These are phyloP conservation scores for Minunthozetes semirufus DNA, from an alignment of 2,888 invertebrate species.

Conservation along the genomic window DNA sequence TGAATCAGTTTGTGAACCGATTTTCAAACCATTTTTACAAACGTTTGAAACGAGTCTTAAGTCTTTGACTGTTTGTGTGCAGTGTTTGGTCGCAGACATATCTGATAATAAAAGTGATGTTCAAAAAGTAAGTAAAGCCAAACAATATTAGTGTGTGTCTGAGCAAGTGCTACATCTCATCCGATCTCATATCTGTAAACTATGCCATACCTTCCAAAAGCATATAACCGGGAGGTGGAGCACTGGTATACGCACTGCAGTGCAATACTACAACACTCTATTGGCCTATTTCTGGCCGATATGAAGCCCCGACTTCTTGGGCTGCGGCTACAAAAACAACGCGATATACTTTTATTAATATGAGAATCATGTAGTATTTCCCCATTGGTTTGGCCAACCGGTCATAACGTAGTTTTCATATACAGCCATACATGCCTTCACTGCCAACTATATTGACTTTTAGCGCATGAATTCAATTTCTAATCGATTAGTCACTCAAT, in stretches of 20 bases:
- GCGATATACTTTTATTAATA: conserved; percentile 12
- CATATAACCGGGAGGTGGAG: conserved; percentile 31
- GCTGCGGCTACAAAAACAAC: conserved; percentile 32
- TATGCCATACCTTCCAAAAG: conserved; percentile 24
- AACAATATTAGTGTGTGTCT: conserved; percentile 28
- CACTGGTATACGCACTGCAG: conserved; percentile 18
- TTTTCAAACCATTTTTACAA: conserved; percentile 8
- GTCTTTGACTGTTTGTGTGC: background rate
- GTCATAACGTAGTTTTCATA: conserved; percentile 23
- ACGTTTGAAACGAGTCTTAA: background rate
- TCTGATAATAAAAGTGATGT: conserved; percentile 27
- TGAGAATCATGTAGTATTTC: conserved; percentile 32
- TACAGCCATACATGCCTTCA: background rate
- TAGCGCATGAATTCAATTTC: conserved; percentile 25
- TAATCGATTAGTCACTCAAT: background rate
- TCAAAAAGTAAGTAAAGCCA: conserved; percentile 27
- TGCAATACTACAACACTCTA: conserved; percentile 25
- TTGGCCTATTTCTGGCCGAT: conserved; percentile 23
- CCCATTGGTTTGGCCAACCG: conserved; percentile 32
- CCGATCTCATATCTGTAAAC: conserved; percentile 29
- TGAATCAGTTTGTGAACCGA: conserved; percentile 17
- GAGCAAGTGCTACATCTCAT: conserved; percentile 33
- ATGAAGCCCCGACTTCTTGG: conserved; percentile 33
- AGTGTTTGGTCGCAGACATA: conserved; percentile 8
- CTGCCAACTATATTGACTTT: conserved; percentile 11